Percentiles rank a stretch among this genome's conserved stretches.
These are phyloP conservation scores for Halichondria panicea DNA, from an alignment of 37 sponge, comb jelly and placozoan genomes.

Conservation along the genomic window DNA sequence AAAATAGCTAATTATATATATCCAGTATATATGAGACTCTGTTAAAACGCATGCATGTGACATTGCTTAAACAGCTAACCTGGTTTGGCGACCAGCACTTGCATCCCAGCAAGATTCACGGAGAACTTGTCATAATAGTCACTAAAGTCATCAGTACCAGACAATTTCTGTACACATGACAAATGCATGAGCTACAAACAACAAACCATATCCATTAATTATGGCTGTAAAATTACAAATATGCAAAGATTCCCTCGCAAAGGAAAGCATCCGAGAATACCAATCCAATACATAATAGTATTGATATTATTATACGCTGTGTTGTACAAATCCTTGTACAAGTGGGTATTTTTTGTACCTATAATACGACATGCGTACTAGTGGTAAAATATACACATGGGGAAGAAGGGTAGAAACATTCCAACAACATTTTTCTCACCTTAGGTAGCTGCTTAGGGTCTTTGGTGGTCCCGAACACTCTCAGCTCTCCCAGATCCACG, in stretches of 20 bases:
- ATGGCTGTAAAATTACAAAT: no score
- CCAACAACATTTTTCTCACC: background rate
- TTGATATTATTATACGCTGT: no score
- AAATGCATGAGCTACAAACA: background rate
- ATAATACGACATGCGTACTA: no score
- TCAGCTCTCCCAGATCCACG: constrained; percentile 51
- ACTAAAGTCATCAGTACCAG: background rate
- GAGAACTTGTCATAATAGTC: constrained; percentile 69
- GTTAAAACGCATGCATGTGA: background rate
- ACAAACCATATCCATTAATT: background rate
- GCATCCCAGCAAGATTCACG: constrained; percentile 58
- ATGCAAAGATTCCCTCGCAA: no score
- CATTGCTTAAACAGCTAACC: constrained; percentile 29
- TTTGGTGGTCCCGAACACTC: constrained; percentile 26
- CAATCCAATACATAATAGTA: no score
- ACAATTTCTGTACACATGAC: background rate
- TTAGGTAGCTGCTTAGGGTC: constrained; percentile 4
- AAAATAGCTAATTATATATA: no score
- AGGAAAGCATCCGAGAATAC: no score
- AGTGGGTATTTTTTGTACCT: no score
- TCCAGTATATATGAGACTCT: no score
- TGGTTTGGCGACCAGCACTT: constrained; percentile 66
- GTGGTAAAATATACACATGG: no score
- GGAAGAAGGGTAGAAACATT: no score
- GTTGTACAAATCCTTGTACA: no score